Evolutionary conservation across 2,113 vertebrate genomes (phyloP), one percentile per base, ranked within the genome.

Genomic region (Tapirus terrestris): DNA sequence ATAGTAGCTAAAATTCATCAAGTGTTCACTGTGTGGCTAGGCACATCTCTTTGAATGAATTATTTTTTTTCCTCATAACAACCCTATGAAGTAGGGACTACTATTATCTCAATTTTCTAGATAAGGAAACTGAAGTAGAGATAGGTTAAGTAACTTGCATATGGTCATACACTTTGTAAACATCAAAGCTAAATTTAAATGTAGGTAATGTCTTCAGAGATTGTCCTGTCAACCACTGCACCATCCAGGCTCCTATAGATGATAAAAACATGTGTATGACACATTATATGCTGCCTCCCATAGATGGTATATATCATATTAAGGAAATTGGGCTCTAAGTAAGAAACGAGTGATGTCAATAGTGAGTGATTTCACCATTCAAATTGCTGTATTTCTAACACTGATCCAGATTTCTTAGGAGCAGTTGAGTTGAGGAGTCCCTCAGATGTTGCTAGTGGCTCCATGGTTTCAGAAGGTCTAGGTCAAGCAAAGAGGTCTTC

Each of bases 1-100:
- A 60, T 58, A 43, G 77, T 48, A 51, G 31, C 17, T 67, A 73
- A 91, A 95, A 79, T 95, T 95, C 31, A 70, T 93, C 39, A 93
- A 23, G 11, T 75, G 18, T 3, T 89, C 43, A 75, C 13, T 43
- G 14, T 92, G 48, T 60, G 4, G 4, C 27, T 31, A 68, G 21
- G 25, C 6, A 48, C 18, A 58, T 88, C 29, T 67, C 76, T 70
- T 88, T 67, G 33, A 60, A 45, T 67, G 27, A 94, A 43, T 68
- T 91, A 72, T 75, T 67, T 80, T 8, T 75, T 92, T 79, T 73
- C 23, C 8, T 87, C 14, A 45, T 43, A 92, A 92, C 33, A 92
- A 43, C n/a, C 48, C n/a, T 95, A 21, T 65, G 20, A 79, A 91
- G 1, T 72, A n/a, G 36, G 45, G 48, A 79, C 4, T 27, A 63